Conservation (phyloP, 2,888 invertebrate genomes). For the Drosophila eohydei region DNA sequence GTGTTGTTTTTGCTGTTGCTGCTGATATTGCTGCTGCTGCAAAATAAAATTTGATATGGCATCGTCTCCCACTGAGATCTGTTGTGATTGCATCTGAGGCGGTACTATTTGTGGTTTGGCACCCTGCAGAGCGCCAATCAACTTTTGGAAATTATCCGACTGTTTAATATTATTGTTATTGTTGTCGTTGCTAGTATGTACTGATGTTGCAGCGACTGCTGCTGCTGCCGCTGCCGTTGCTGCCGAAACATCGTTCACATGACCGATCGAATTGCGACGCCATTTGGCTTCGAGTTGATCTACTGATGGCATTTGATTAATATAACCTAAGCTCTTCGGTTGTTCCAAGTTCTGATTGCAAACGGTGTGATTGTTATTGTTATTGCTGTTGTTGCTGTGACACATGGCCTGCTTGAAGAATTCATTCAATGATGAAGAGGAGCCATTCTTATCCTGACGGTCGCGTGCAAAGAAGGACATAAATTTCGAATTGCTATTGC, state of each 20-base stretch:
- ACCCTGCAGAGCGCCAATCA: conserved; percentile 69
- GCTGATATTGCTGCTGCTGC: conserved; percentile 81
- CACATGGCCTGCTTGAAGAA: conserved; percentile 81
- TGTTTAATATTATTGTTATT: conserved; percentile 55
- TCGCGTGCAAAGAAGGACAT: conserved; percentile 69
- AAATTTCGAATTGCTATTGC: conserved; percentile 64
- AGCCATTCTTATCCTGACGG: conserved; percentile 56
- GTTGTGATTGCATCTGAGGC: conserved; percentile 38
- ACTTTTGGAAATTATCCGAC: conserved; percentile 81
- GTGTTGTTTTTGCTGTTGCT: conserved; percentile 80
- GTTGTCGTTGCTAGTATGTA: conserved; percentile 33
- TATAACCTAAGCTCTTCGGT: conserved; percentile 53
- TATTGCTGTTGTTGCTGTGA: conserved; percentile 19
- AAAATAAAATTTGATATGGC: conserved; percentile 81
- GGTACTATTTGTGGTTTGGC: conserved; percentile 44
- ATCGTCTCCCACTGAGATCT: conserved; percentile 63
- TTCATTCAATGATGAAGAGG: conserved; percentile 81
- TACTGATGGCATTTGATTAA: conserved; percentile 80
- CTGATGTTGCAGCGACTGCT: conserved; percentile 14
- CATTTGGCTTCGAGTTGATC: conserved; percentile 83
- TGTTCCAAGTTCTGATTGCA: conserved; percentile 41
- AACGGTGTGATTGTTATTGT: conserved; percentile 29
- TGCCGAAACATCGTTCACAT: conserved; percentile 18
- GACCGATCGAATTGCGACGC: conserved; percentile 74
- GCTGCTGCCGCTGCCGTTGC: conserved; percentile 19